phyloP scores from a whole-genome alignment of 1,140 invertebrate genomes.

The Eumaeus atala region DNA sequence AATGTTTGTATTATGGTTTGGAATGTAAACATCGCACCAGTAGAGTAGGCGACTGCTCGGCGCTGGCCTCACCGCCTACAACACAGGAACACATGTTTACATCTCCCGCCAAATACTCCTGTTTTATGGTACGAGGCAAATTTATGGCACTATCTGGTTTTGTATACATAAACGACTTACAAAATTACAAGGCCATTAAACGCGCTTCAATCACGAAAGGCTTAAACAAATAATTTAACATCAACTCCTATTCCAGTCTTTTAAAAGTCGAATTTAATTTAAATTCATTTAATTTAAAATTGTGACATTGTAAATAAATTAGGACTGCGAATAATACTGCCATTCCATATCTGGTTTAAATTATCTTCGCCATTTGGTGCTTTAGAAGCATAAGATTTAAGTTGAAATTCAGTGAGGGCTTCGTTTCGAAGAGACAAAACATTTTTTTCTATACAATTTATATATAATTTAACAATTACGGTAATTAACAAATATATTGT shows the following conservation, averaged over 20 bases:
- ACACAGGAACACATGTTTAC: conserved; percentile 58
- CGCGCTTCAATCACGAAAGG: conserved; percentile 2
- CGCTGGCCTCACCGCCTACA: conserved; percentile 52
- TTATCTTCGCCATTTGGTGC: too few relatives aligned
- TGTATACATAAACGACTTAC: background rate
- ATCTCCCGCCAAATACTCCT: conserved; percentile 36
- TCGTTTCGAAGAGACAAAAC: too few relatives aligned
- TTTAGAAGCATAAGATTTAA: too few relatives aligned
- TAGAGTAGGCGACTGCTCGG: conserved; percentile 33
- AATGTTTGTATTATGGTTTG: conserved; percentile 33
- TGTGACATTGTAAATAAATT: too few relatives aligned
- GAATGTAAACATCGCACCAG: conserved; percentile 47
- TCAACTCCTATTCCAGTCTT: background rate
- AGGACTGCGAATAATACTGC: too few relatives aligned
- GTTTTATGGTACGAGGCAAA: conserved; percentile 31
- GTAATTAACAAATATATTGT: too few relatives aligned
- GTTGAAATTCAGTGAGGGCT: too few relatives aligned
- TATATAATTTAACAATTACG: too few relatives aligned
- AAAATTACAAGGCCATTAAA: conserved; percentile 6
- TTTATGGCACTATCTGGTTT: conserved; percentile 19
- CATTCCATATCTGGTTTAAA: too few relatives aligned
- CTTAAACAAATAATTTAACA: conserved; percentile 2
- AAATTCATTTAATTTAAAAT: too few relatives aligned
- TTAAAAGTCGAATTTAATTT: background rate
- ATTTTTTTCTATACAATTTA: too few relatives aligned